Evolutionary conservation across 2,888 invertebrate species (phyloP), one percentile per base, ranked within the genome.

Genomic region (Malthinus flaveolus): DNA sequence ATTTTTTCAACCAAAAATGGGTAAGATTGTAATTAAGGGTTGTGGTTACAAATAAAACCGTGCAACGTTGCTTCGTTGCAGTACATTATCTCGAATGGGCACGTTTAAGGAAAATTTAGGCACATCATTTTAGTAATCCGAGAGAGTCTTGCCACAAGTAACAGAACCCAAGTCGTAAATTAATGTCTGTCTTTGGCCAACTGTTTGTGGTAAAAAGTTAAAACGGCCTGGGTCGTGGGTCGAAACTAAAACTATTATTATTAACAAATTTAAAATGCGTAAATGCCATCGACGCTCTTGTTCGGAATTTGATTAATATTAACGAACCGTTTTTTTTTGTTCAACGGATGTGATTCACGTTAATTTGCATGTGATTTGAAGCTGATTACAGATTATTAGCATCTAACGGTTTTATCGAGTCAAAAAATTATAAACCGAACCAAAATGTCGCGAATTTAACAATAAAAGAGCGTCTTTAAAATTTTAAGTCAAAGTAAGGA

Each of bases 41-140:
- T 39, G 56, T 32, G 58, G 53, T 53, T 45, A 44, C 48, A 53
- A 52, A 58, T 58, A 58, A 58, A 49, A 52, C 53, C 42, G 32
- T 49, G 35, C 49, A 58, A 58, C 53, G 58, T 48, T 52, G 53
- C 39, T 53, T 33, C 52, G 23, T 53, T 53, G 59, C 54, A 59
- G 45, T 59, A 49, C 46, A 49, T 59, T 59, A 59, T 54, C 59
- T 59, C 37, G 49, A 59, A 59, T 59, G 50, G 59, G 44, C 45
- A 44, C 46, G 36, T 52, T 36, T 42, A 42, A 31, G 23, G 33
- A 33, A 51, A 51, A 51, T 51, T 51, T 51, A 44, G 42, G 42
- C 44, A 51, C 33, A 51, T 51, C 50, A 44, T 44, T 33, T 42
- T 23, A 32, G 44, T 23, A 52, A 46, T 46, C 45, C 52, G 35